phyloP scores from a whole-genome alignment of 2,113 vertebrate genomes.

The Machaerirhynchus nigripectus region DNA sequence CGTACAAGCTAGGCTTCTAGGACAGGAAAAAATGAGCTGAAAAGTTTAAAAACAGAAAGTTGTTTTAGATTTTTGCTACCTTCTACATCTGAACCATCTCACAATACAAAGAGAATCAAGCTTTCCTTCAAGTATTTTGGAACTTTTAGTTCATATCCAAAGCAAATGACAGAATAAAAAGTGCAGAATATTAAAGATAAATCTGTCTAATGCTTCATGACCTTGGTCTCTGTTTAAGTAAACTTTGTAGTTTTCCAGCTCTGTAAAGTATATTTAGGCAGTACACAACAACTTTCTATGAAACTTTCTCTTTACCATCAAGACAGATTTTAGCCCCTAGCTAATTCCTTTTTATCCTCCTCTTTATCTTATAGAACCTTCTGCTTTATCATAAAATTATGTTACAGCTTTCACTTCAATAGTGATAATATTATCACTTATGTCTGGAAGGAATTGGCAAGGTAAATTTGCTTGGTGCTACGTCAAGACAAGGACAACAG shows the following conservation, averaged over 20 bases:
- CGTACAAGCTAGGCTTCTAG: neutral
- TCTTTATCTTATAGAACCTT: neutral
- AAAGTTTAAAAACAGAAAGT: neutral
- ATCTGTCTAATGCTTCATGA: neutral
- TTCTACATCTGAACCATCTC: neutral
- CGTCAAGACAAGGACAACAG: neutral
- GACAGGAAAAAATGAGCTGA: neutral
- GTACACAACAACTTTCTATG: neutral
- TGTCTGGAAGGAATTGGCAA: neutral
- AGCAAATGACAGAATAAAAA: neutral
- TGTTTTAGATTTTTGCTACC: neutral
- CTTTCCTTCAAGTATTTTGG: neutral
- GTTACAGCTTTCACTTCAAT: neutral
- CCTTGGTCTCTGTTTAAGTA: neutral
- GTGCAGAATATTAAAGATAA: neutral
- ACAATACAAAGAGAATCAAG: neutral
- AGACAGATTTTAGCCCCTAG: neutral
- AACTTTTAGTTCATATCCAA: neutral
- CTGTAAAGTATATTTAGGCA: neutral
- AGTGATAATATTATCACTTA: neutral
- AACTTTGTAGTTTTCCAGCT: neutral
- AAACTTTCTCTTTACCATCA: neutral
- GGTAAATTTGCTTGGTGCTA: neutral
- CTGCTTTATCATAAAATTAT: neutral
- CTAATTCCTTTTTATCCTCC: neutral